These are phyloP conservation scores for Lithosia quadra DNA, from an alignment of 2,888 invertebrate species.

Conservation along the genomic window DNA sequence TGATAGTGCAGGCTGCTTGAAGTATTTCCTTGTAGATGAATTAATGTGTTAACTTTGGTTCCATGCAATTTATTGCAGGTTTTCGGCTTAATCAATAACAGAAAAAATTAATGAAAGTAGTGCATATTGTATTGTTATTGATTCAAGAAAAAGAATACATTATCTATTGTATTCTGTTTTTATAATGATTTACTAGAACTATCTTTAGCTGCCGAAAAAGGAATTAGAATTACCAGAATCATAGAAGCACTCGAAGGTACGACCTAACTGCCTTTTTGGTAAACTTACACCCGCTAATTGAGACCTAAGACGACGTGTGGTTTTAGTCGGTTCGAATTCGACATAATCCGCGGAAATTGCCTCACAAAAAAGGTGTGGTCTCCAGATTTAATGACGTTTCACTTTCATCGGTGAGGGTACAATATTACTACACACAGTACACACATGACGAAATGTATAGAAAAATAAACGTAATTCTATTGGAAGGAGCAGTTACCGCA, in stretches of 20 bases:
- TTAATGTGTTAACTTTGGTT: background rate
- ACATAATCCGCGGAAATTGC: too few species aligned
- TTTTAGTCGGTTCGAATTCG: too few species aligned
- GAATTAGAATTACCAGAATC: too few species aligned
- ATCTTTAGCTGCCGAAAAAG: too few species aligned
- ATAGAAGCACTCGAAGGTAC: too few species aligned
- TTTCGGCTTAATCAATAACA: background rate
- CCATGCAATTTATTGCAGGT: background rate
- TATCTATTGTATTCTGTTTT: too few species aligned
- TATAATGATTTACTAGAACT: too few species aligned
- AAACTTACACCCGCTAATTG: too few species aligned
- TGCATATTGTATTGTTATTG: too few species aligned
- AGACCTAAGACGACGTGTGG: too few species aligned
- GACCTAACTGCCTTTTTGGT: too few species aligned
- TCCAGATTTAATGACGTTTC: background rate
- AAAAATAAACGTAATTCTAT: slow-evolving; percentile 27
- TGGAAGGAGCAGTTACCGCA: slow-evolving; percentile 22
- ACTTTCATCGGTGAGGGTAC: background rate
- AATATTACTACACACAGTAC: background rate
- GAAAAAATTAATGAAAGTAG: background rate
- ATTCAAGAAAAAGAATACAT: too few species aligned
- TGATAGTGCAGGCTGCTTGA: slow-evolving; percentile 39
- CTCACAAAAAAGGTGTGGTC: background rate
- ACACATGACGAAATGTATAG: slow-evolving; percentile 9
- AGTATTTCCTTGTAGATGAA: background rate